These are phyloP conservation scores for Tokudaia tokunoshimensis DNA, from an alignment of 2,797 vertebrate species.

Conservation along the genomic window DNA sequence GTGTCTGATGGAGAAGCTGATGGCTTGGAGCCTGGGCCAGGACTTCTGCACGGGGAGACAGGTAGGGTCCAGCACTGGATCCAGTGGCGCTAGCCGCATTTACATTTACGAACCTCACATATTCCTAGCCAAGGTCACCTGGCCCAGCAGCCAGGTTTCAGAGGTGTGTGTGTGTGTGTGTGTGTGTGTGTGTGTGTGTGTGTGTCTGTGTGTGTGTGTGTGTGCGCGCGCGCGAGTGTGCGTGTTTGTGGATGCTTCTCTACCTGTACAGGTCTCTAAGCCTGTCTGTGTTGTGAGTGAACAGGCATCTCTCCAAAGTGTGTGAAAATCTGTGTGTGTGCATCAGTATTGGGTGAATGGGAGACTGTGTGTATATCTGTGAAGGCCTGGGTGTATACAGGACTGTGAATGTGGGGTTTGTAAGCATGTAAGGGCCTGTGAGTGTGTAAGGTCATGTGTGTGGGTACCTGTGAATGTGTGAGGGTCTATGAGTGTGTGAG, in stretches of 20 bases:
- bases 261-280: rapidly evolving
- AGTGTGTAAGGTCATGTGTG: no score
- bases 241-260: neutral
- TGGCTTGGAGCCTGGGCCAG: slow-evolving; percentile 91
- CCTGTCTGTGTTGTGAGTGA: no score
- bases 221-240: no score
- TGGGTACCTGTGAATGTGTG: no score
- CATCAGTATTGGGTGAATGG: neutral
- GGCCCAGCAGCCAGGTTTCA: rapidly evolving
- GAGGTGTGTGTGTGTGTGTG: neutral
- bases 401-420: neutral
- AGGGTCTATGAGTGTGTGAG: neutral
- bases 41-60: slow-evolving; percentile 92
- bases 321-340: neutral
- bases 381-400: neutral
- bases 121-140: neutral
- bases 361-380: neutral
- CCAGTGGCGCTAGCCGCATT: rapidly evolving
- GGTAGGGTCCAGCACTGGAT: slow-evolving; percentile 87
- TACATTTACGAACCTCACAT: rapidly evolving
- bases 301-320: neutral
- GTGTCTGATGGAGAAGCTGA: slow-evolving; percentile 97
- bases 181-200: neutral
- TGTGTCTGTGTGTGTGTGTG: neutral
- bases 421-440: neutral